Percentiles rank a stretch among this genome's conserved stretches.
These are phyloP conservation scores for Coelopa frigida DNA, from an alignment of 1,140 invertebrate species.

Conservation along the genomic window DNA sequence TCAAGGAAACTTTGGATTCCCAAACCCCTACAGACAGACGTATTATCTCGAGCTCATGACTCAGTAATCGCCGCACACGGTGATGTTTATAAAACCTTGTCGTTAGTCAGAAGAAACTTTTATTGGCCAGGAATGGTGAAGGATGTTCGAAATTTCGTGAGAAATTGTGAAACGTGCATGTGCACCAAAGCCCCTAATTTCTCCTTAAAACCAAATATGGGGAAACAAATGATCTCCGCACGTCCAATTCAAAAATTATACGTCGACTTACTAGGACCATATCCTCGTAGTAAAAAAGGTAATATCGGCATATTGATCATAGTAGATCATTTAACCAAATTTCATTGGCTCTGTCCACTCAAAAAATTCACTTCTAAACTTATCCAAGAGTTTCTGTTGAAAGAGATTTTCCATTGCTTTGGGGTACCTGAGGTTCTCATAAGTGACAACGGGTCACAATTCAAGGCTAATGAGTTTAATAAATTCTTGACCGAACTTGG, in stretches of 20 bases:
- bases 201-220: not conserved
- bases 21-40: not conserved
- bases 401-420: no score
- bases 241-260: no score
- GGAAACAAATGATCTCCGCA: not conserved
- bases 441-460: no score
- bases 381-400: no score
- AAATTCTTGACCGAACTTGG: no score
- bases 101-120: not conserved
- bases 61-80: not conserved
- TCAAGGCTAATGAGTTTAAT: no score
- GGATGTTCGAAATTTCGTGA: not conserved
- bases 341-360: no score
- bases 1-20: slow-evolving; percentile 9
- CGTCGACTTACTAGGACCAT: slow-evolving; percentile 11
- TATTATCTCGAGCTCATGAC: not conserved
- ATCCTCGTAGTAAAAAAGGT: slow-evolving; percentile 6
- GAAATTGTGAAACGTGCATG: not conserved
- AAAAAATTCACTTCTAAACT: no score
- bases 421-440: no score
- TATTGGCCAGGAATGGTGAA: slow-evolving; percentile 1
- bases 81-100: not conserved
- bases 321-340: no score
- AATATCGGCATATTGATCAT: no score
- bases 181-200: slow-evolving; percentile 1